These are phyloP conservation scores for Eulimnadia texana DNA, from an alignment of 1,140 invertebrate species.

Conservation along the genomic window DNA sequence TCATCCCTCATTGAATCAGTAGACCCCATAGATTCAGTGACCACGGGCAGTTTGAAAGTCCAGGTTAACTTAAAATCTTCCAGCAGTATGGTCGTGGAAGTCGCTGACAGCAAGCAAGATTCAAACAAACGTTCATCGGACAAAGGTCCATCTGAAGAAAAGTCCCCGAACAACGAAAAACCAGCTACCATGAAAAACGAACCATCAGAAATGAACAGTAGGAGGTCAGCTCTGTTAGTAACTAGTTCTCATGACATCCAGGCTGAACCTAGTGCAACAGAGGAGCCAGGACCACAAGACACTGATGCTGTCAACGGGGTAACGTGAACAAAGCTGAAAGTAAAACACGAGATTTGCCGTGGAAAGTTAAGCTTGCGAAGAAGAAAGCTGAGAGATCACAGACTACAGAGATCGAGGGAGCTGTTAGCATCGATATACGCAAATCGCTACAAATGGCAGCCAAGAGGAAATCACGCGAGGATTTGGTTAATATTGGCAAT, in stretches of 20 bases:
- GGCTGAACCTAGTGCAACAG: too few species aligned
- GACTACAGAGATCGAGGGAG: constrained; percentile 29
- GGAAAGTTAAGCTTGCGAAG: constrained; percentile 26
- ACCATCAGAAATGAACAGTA: too few species aligned
- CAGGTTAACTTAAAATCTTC: constrained; percentile 4
- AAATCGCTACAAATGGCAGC: constrained; percentile 13
- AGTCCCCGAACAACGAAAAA: too few species aligned
- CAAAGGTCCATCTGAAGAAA: too few species aligned
- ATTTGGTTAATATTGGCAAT: constrained; percentile 1
- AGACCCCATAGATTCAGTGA: neutral
- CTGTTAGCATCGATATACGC: constrained; percentile 9
- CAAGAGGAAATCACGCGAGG: neutral
- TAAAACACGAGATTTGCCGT: constrained; percentile 16
- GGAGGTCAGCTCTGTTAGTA: too few species aligned
- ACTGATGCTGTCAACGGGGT: too few species aligned
- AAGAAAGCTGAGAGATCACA: constrained; percentile 43
- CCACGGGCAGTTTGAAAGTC: neutral
- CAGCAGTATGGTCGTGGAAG: constrained; percentile 2
- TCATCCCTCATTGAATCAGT: neutral
- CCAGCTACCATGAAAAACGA: too few species aligned
- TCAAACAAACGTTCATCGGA: neutral
- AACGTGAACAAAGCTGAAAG: too few species aligned
- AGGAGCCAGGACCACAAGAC: too few species aligned
- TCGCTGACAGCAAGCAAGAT: neutral
- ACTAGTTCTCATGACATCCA: too few species aligned